Conservation (phyloP, 2,888 invertebrate species). For the Harpalus rubripes region DNA sequence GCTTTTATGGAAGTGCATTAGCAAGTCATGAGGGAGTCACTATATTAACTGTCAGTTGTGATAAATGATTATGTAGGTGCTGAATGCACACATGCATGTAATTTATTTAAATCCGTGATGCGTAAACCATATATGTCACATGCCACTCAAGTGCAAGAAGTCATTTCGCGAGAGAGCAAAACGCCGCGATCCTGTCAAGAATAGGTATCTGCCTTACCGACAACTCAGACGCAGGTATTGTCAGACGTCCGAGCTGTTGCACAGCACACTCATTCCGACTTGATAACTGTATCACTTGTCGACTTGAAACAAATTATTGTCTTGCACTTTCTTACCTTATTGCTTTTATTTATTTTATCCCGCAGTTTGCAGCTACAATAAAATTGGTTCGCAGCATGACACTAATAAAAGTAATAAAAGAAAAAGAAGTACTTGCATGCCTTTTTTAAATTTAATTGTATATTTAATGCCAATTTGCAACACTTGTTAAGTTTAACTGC, state of each 20-base stretch:
- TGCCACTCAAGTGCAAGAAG: constrained; percentile 40
- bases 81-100: constrained; percentile 62
- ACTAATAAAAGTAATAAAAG: not conserved
- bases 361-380: not conserved
- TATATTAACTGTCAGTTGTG: constrained; percentile 63
- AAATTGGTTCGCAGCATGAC: not conserved
- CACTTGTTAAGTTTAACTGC: too few relatives aligned
- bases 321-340: not conserved
- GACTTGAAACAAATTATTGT: not conserved
- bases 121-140: constrained; percentile 62
- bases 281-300: constrained; percentile 44
- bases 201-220: too few relatives aligned
- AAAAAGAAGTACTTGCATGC: not conserved
- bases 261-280: not conserved
- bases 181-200: not conserved
- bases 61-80: constrained; percentile 62
- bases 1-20: constrained; percentile 65
- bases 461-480: too few relatives aligned
- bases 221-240: not conserved
- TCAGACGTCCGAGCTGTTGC: not conserved
- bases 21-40: constrained; percentile 60
- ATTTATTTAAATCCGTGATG: constrained; percentile 62
- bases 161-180: constrained; percentile 29
- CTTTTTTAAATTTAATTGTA: not conserved
- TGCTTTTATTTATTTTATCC: not conserved